Conservation (phyloP, 2,113 vertebrate genomes). For the Strix uralensis region DNA sequence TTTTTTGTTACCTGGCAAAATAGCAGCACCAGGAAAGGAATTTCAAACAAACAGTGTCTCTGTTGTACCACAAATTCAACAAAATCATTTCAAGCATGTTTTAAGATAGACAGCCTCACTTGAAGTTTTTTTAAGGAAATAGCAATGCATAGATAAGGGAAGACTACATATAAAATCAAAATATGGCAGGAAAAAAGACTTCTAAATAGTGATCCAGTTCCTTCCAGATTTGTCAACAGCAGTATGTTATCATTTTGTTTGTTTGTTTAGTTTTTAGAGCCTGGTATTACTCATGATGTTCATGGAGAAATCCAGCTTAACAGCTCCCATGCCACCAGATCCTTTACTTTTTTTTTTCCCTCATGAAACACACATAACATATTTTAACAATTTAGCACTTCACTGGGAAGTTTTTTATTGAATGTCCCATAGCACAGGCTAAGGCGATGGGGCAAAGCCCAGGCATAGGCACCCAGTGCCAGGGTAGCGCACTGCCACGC, state of each 20-base stretch:
- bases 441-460: neutral
- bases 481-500: fast-evolving
- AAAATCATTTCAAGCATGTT: slow-evolving; percentile 10
- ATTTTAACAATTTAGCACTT: neutral
- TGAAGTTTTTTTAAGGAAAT: neutral
- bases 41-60: neutral
- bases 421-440: neutral
- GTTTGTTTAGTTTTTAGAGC: neutral
- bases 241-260: neutral
- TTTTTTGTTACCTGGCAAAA: slow-evolving; percentile 29
- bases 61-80: neutral
- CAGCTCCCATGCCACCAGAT: neutral
- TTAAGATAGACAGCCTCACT: neutral
- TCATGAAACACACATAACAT: neutral
- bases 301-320: neutral
- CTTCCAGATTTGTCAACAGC: neutral
- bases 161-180: neutral
- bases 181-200: neutral
- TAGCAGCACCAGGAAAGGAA: neutral
- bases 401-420: neutral
- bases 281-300: neutral
- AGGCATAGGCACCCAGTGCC: fast-evolving
- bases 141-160: neutral
- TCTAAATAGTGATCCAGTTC: neutral
- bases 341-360: neutral